These are phyloP conservation scores for Drosophila sulfurigaster DNA, from an alignment of 1,140 invertebrate species.

Conservation along the genomic window DNA sequence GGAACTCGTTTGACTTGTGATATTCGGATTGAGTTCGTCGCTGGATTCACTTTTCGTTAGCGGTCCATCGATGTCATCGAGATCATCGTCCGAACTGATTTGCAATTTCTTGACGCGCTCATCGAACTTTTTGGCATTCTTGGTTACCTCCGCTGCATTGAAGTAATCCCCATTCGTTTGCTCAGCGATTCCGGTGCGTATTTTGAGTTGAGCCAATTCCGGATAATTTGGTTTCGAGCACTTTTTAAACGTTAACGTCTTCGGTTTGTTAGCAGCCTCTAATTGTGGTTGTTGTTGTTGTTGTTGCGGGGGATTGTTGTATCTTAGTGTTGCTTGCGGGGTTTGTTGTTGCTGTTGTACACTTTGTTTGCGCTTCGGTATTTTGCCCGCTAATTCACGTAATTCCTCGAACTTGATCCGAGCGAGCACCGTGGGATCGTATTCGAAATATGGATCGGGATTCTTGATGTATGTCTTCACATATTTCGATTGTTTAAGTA, in stretches of 20 bases:
- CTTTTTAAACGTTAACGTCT: constrained; percentile 67
- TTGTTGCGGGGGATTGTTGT: neutral
- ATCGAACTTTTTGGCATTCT: constrained; percentile 84
- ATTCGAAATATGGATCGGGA: constrained; percentile 80
- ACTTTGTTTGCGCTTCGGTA: constrained; percentile 34
- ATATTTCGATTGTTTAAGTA: constrained; percentile 84
- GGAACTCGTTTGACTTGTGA: too few species aligned
- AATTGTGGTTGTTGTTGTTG: neutral
- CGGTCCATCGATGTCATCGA: constrained; percentile 80
- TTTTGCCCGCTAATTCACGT: constrained; percentile 46
- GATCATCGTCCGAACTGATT: constrained; percentile 81
- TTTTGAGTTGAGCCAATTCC: constrained; percentile 81
- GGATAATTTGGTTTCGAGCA: constrained; percentile 83
- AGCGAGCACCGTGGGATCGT: constrained; percentile 80
- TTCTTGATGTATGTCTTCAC: constrained; percentile 84
- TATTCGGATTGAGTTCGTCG: constrained; percentile 59
- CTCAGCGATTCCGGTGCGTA: constrained; percentile 68
- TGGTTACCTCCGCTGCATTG: constrained; percentile 78
- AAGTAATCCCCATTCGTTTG: constrained; percentile 41
- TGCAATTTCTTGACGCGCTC: constrained; percentile 79
- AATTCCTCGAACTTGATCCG: constrained; percentile 74
- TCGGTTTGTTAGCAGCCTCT: constrained; percentile 39
- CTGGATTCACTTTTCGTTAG: constrained; percentile 80
- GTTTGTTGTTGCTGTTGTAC: constrained; percentile 29
- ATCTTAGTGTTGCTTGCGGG: too few species aligned